Conservation (phyloP, 2,888 invertebrate species). For the Drosophila bunnanda region DNA sequence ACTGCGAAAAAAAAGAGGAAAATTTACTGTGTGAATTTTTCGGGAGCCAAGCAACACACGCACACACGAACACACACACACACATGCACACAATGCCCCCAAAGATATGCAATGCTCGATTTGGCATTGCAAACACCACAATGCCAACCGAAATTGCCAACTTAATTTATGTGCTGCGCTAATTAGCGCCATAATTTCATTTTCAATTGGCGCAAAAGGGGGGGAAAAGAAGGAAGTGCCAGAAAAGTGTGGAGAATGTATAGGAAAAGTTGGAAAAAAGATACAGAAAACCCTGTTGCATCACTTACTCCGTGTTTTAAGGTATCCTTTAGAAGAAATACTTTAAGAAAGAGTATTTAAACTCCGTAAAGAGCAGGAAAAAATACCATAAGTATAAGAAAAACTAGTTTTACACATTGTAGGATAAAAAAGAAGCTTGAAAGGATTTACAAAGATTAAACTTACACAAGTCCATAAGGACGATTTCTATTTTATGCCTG, state of each 20-base stretch:
- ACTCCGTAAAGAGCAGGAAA: no score
- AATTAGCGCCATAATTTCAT: slow-evolving; percentile 78
- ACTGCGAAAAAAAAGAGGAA: slow-evolving; percentile 5
- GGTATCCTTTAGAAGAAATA: neutral
- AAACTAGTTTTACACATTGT: neutral
- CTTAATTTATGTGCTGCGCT: slow-evolving; percentile 74
- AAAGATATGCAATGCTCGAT: slow-evolving; percentile 61
- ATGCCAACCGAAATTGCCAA: slow-evolving; percentile 74
- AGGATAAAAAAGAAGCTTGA: neutral
- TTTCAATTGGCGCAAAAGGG: slow-evolving; percentile 55
- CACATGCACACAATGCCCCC: slow-evolving; percentile 35
- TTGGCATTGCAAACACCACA: slow-evolving; percentile 60
- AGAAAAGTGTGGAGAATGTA: slow-evolving; percentile 4
- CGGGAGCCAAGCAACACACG: slow-evolving; percentile 53
- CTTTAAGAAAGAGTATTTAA: neutral
- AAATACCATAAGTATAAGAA: no score
- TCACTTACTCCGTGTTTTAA: neutral
- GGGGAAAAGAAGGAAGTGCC: neutral
- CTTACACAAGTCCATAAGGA: neutral
- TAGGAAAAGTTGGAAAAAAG: neutral
- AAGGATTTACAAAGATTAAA: neutral
- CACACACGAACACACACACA: slow-evolving; percentile 47
- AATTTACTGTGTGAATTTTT: slow-evolving; percentile 74
- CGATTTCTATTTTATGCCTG: neutral
- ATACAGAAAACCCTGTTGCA: slow-evolving; percentile 37